Evolutionary conservation across 2,113 vertebrate genomes (phyloP).

Genomic region (pig (Sus scrofa)): DNA sequence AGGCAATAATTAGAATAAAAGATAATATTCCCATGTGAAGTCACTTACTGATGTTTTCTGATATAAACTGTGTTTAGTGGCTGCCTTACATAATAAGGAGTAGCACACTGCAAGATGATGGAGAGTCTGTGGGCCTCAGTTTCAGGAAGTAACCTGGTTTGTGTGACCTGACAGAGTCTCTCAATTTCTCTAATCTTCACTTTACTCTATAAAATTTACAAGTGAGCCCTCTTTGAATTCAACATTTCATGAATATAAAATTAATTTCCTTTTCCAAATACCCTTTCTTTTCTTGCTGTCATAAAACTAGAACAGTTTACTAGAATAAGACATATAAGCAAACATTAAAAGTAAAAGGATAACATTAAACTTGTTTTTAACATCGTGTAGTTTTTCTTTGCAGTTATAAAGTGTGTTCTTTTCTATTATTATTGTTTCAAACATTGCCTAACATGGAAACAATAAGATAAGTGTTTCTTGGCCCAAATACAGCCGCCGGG

Average conservation of each 20-base stretch:
- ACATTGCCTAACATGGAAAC: too few relatives aligned
- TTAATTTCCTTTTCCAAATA: constrained; percentile 34
- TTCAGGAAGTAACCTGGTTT: neutral
- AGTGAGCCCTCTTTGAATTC: neutral
- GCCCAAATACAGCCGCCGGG: fast-evolving
- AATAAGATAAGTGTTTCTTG: fast-evolving
- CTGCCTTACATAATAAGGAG: neutral
- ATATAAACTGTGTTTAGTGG: neutral
- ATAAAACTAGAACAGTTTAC: neutral
- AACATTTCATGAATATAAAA: neutral
- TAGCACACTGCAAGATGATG: neutral
- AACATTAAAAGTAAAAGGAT: neutral
- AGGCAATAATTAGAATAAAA: neutral
- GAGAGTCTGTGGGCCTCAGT: neutral
- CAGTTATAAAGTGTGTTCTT: fast-evolving
- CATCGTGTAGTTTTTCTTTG: neutral
- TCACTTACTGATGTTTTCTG: neutral
- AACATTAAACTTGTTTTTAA: neutral
- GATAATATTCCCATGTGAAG: neutral
- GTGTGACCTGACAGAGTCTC: neutral
- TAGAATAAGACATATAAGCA: neutral
- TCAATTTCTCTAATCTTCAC: neutral
- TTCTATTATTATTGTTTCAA: neutral
- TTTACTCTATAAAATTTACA: neutral
- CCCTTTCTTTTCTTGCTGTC: neutral